Evolutionary conservation across 1,140 invertebrate genomes (phyloP).

Genomic region (Zophobas atratus): DNA sequence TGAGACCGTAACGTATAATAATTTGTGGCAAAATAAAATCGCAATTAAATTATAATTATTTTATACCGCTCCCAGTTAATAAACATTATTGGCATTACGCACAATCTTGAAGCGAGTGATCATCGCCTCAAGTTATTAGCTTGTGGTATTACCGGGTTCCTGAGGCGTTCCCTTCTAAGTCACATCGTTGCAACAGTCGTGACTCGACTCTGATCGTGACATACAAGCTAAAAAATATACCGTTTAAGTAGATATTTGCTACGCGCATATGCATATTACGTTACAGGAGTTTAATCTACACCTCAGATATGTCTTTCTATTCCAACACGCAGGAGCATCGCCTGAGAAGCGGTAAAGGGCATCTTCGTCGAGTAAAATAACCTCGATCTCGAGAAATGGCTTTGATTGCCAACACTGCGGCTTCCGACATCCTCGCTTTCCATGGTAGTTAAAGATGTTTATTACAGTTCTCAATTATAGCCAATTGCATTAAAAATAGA

Average conservation of each 20-base stretch:
- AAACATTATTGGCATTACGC: constrained; percentile 49
- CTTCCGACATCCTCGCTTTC: constrained; percentile 61
- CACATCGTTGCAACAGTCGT: constrained; percentile 61
- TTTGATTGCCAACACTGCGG: constrained; percentile 61
- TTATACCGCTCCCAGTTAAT: constrained; percentile 48
- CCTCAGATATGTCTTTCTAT: constrained; percentile 33
- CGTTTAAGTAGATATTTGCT: constrained; percentile 63
- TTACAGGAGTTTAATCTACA: constrained; percentile 49
- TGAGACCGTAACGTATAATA: constrained; percentile 34
- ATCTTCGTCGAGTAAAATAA: constrained; percentile 50
- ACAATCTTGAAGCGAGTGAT: constrained; percentile 52
- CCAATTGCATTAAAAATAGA: constrained; percentile 59
- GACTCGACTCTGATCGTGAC: constrained; percentile 64
- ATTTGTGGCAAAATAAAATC: constrained; percentile 40
- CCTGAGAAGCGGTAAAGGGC: constrained; percentile 31
- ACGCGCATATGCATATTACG: constrained; percentile 60
- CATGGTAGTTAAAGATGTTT: constrained; percentile 59
- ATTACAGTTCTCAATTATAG: constrained; percentile 60
- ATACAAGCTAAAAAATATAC: constrained; percentile 60
- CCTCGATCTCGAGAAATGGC: constrained; percentile 51
- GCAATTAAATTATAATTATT: constrained; percentile 49
- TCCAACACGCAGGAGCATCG: constrained; percentile 36
- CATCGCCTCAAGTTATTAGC: constrained; percentile 57
- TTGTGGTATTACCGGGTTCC: constrained; percentile 60
- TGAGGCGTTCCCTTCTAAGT: constrained; percentile 59